Base-by-base conservation (phyloP, 1,140 invertebrate genomes). In the Delia radicum region DNA sequence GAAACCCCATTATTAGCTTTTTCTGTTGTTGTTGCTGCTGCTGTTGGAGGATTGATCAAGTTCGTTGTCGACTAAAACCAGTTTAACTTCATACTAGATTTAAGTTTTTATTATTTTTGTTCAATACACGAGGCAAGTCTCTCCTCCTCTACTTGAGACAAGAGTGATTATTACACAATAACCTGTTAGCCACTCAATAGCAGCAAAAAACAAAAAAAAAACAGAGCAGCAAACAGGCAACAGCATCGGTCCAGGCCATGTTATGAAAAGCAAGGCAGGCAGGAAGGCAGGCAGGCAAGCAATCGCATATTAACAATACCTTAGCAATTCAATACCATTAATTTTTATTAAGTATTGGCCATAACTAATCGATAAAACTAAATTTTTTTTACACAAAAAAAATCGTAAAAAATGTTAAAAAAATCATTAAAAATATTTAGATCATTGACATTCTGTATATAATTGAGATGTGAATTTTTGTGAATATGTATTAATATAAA, bases 91-190 rank as follows among this genome's bases (percentile, higher is more conserved):
- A 55, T 21, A 55, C 18, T 21, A 55, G 18, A 55, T 55, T 55
- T 55, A 55, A 55, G 48, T 55, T 55, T n/a, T n/a, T n/a, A n/a
- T n/a, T n/a, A n/a, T n/a, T n/a, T n/a, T n/a, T n/a, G n/a, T n/a
- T n/a, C n/a, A n/a, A n/a, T n/a, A n/a, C n/a, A n/a, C n/a, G n/a
- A n/a, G n/a, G n/a, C n/a, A n/a, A 18, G 48, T 55, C 48, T 18
- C 37, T 18, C 33, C 13, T 63, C 62, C 62, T 27, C 48, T 69
- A 33, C 29, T 33, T 37, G 65, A 69, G 65, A 69, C 65, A 33
- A 69, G 29, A 37, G 65, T 69, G 65, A 69, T 69, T 69, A 69
- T 69, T 69, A 69, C 65, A 69, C 65, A 69, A 69, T 69, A 69
- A 69, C 65, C 65, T 69, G 65, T 69, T 69, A 33, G 65, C 33